phyloP scores from a whole-genome alignment of 2,797 vertebrate species.

The Hypotaenidia philippensis region DNA sequence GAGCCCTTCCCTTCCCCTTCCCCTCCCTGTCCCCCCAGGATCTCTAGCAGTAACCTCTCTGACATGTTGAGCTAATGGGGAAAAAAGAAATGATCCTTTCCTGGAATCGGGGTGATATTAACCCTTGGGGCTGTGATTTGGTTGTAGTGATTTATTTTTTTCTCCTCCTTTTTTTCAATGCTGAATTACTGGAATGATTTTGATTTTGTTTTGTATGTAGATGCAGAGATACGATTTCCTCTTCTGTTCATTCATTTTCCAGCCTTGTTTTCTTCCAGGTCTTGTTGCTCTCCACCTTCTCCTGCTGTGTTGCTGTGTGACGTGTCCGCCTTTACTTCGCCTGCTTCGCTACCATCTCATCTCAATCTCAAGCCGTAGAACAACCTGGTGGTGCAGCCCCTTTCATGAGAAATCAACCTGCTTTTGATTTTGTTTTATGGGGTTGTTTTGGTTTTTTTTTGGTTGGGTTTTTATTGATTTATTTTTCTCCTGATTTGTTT shows the following conservation, averaged over 20 bases:
- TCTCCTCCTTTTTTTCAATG: conserved; percentile 16
- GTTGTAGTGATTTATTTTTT: conserved; percentile 59
- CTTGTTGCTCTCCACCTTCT: conserved; percentile 90
- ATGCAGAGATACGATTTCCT: conserved; percentile 65
- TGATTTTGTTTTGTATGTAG: conserved; percentile 75
- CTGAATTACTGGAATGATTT: conserved; percentile 71
- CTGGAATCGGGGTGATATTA: conserved; percentile 7
- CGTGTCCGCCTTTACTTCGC: conserved; percentile 87
- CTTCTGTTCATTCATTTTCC: conserved; percentile 85
- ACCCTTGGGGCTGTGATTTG: conserved; percentile 64
- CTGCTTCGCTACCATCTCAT: conserved; percentile 97
- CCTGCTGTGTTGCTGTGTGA: conserved; percentile 91
- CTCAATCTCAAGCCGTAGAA: conserved; percentile 85
- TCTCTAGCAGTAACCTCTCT: neutral
- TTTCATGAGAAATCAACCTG: conserved; percentile 83
- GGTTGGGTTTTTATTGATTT: conserved; percentile 5
- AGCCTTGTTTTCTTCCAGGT: conserved; percentile 93
- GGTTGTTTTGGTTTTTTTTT: neutral
- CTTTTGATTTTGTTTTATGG: conserved; percentile 72
- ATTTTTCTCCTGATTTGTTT: conserved; percentile 29
- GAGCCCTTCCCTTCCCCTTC: neutral
- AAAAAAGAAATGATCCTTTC: neutral
- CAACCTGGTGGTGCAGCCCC: conserved; percentile 79
- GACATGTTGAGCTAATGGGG: conserved; percentile 30
- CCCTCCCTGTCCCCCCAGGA: accelerated